Percentiles rank a stretch among this genome's conserved stretches.
phyloP scores from a whole-genome alignment of 1,140 invertebrate genomes.

The Dreissena polymorpha region DNA sequence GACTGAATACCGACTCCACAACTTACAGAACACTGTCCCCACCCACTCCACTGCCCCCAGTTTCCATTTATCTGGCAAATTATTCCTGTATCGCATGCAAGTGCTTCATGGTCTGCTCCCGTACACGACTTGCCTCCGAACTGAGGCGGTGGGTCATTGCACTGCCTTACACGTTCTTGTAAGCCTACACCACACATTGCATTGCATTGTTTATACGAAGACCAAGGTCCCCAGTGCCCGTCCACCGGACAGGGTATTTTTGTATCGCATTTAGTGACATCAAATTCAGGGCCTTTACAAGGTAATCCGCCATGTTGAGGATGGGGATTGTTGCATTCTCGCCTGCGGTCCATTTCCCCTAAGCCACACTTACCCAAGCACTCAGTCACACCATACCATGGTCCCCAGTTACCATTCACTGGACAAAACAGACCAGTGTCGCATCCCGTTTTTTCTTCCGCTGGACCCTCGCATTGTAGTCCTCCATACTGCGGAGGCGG shows the following conservation, averaged over 20 bases:
- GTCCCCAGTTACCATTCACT: conserved; percentile 72
- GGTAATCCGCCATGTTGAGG: conserved; percentile 83
- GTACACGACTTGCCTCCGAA: conserved; percentile 22
- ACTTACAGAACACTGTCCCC: conserved; percentile 83
- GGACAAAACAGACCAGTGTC: conserved; percentile 24
- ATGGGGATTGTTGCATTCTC: conserved; percentile 73
- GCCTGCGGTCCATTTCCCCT: conserved; percentile 54
- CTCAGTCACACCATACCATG: conserved; percentile 71
- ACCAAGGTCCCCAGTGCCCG: conserved; percentile 85
- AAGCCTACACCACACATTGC: conserved; percentile 81
- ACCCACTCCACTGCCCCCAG: conserved; percentile 84
- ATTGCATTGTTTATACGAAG: conserved; percentile 83
- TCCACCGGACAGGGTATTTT: conserved; percentile 69
- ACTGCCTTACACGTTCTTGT: conserved; percentile 7
- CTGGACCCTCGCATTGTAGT: conserved; percentile 49
- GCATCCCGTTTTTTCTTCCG: conserved; percentile 52
- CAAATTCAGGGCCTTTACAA: conserved; percentile 82
- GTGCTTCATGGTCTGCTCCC: not conserved
- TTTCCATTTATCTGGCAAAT: conserved; percentile 79
- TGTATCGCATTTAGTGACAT: conserved; percentile 44
- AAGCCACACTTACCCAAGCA: conserved; percentile 78
- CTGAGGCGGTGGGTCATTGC: conserved; percentile 35
- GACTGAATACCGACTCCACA: conserved; percentile 82
- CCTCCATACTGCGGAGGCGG: conserved; percentile 62
- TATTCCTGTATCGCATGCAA: conserved; percentile 28